Evolutionary conservation across 2,888 invertebrate species (phyloP).

Genomic region (Drosophila formosana): DNA sequence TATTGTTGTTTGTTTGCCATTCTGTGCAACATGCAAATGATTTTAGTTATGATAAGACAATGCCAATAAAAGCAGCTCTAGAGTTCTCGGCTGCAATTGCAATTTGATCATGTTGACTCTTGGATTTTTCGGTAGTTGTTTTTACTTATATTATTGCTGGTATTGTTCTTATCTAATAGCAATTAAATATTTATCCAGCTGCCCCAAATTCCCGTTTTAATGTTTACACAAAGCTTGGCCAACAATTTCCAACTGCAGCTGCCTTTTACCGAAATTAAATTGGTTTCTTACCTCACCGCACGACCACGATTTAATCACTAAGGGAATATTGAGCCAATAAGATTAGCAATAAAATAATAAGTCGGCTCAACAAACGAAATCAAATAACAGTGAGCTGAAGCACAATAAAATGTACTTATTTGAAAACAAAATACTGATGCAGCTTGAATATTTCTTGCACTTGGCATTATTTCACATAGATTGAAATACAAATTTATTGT

Average conservation of each 20-base stretch:
- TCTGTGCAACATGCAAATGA: slow-evolving; percentile 64
- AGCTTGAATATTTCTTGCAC: too few relatives aligned
- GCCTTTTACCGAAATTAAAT: slow-evolving; percentile 57
- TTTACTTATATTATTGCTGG: slow-evolving; percentile 32
- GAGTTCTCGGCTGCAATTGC: slow-evolving; percentile 53
- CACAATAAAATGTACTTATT: background rate
- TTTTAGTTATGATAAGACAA: slow-evolving; percentile 71
- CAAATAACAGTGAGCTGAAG: background rate
- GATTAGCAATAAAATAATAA: slow-evolving; percentile 12
- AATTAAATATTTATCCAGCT: slow-evolving; percentile 61
- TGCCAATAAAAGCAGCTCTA: slow-evolving; percentile 67
- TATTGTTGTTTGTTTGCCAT: slow-evolving; percentile 9
- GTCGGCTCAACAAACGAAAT: background rate
- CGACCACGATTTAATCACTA: background rate
- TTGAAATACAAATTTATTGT: too few relatives aligned
- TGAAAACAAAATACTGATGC: background rate
- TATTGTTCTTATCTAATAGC: slow-evolving; percentile 46
- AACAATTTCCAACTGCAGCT: slow-evolving; percentile 31
- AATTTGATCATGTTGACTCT: slow-evolving; percentile 60
- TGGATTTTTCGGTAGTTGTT: slow-evolving; percentile 5
- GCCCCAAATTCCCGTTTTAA: slow-evolving; percentile 60
- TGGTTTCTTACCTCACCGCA: slow-evolving; percentile 26
- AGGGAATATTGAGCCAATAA: background rate
- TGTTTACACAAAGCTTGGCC: slow-evolving; percentile 39
- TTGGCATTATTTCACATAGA: too few relatives aligned